These are phyloP conservation scores for Scolopax rusticola DNA, from an alignment of 2,797 vertebrate species.

Conservation along the genomic window DNA sequence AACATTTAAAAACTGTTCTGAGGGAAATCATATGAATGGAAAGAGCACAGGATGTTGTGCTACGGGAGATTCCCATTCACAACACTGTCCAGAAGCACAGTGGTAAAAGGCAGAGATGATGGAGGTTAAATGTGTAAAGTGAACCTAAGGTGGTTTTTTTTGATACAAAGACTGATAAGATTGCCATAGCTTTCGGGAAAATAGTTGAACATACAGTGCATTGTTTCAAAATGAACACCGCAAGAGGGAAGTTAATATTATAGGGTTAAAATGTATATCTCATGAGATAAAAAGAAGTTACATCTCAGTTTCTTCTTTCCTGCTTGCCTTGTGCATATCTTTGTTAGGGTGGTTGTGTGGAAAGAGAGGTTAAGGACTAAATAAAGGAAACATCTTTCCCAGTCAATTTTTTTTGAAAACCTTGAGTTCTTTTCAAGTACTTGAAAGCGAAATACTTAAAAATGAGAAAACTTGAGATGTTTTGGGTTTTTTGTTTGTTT, in stretches of 20 bases:
- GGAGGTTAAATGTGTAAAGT: not conserved
- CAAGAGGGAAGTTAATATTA: not conserved
- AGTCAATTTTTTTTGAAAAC: not conserved
- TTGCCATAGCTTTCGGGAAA: not conserved
- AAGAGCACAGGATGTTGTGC: not conserved
- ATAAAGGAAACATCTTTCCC: not conserved
- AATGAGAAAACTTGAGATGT: not conserved
- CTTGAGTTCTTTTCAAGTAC: not conserved
- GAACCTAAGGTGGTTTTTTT: not conserved
- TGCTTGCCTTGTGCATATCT: not conserved
- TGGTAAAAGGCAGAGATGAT: not conserved
- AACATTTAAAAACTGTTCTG: not conserved
- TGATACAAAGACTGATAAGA: not conserved
- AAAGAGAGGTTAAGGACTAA: not conserved
- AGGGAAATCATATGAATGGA: not conserved
- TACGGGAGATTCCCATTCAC: not conserved
- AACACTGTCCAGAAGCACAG: not conserved
- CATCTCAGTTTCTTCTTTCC: not conserved
- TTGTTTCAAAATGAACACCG: not conserved
- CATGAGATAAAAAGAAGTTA: not conserved
- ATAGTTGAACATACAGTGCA: not conserved
- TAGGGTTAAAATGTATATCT: not conserved
- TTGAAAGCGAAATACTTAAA: not conserved
- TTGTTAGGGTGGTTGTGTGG: not conserved
- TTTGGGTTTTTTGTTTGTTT: not conserved